A percentile compares a stretch with the other conserved stretches of the same genome.
Evolutionary conservation across 1,140 invertebrate species (phyloP).

Genomic region (Lycorma delicatula): DNA sequence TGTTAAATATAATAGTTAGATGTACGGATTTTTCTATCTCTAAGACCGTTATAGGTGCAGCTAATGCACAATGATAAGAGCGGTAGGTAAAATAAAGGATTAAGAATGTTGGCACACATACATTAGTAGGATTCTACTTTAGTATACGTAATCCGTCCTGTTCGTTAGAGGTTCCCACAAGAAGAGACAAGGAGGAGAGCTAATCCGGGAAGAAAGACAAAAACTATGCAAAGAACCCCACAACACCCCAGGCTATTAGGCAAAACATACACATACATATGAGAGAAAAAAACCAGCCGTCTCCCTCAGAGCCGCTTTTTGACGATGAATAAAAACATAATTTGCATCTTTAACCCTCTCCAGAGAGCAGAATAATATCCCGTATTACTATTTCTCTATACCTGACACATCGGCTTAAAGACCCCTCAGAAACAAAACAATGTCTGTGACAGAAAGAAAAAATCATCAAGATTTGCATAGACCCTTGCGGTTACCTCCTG

Average conservation of each 20-base stretch:
- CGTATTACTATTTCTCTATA: conserved; percentile 1
- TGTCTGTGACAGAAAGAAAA: background rate
- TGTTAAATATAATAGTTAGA: too few relatives aligned
- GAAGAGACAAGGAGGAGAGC: background rate
- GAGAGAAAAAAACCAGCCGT: background rate
- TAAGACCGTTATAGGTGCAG: too few relatives aligned
- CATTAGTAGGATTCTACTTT: background rate
- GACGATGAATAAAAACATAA: conserved; percentile 5
- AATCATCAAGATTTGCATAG: conserved; percentile 6
- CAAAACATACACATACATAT: conserved; percentile 11
- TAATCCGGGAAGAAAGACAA: conserved; percentile 10
- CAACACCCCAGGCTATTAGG: conserved; percentile 12
- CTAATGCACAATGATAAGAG: too few relatives aligned
- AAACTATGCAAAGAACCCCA: conserved; percentile 5
- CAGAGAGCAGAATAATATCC: conserved; percentile 1
- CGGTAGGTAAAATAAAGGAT: too few relatives aligned
- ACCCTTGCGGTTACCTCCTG: background rate
- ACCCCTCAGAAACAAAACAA: conserved; percentile 5
- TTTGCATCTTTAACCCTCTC: conserved; percentile 20
- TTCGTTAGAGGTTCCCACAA: background rate
- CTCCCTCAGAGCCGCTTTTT: background rate
- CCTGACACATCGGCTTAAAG: conserved; percentile 1
- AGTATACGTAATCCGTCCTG: background rate
- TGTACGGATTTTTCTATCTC: too few relatives aligned
- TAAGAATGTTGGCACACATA: too few relatives aligned